Base-by-base conservation (phyloP, 2,888 invertebrate genomes). In the Coremacera marginata region DNA sequence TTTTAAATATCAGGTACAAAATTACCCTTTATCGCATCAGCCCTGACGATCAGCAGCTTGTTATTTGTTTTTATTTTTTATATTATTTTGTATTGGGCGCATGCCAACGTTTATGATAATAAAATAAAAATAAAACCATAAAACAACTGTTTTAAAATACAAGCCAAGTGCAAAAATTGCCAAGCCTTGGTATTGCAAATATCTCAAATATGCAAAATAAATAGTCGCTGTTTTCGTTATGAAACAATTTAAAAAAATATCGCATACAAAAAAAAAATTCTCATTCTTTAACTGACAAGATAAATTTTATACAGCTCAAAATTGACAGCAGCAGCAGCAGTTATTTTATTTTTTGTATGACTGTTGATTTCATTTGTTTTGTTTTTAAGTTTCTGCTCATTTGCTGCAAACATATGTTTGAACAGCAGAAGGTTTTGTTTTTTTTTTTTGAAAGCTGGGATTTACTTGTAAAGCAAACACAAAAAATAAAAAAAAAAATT, bases 201-300 rank as follows among this genome's bases (percentile, higher is more conserved):
- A 57, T 57, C 27, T 57, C 22, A 27, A 25, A 27, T 60, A 60
- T 60, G 25, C 22, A 60, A 27, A 55, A 55, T 22, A 60, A 60
- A 60, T 27, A 60, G 27, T n/a, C 25, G 11, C 57, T 57, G 22
- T 57, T 57, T n/a, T 25, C 57, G 25, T 27, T 27, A 60, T 27
- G 8, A 67, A 67, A 14, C 34, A 65, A 65, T 37, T 31, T 25
- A 1, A 65, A 37, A 37, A 16, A 65, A 19, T 8, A 31, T 34
- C 7, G 22, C 7, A 67, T 22, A 44, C n/a, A n/a, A n/a, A 34
- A 19, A 67, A 34, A 31, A 16, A 67, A 19, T 25, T 5, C 25
- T 49, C 68, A 68, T 68, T 68, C 68, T 51, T 68, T 25, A 51
- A 31, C 49, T 68, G 68, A 49, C 68, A 68, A 68, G 68, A 68